Evolutionary conservation across 2,797 vertebrate species (phyloP).

Genomic region (Xiphorhynchus erythropygius): DNA sequence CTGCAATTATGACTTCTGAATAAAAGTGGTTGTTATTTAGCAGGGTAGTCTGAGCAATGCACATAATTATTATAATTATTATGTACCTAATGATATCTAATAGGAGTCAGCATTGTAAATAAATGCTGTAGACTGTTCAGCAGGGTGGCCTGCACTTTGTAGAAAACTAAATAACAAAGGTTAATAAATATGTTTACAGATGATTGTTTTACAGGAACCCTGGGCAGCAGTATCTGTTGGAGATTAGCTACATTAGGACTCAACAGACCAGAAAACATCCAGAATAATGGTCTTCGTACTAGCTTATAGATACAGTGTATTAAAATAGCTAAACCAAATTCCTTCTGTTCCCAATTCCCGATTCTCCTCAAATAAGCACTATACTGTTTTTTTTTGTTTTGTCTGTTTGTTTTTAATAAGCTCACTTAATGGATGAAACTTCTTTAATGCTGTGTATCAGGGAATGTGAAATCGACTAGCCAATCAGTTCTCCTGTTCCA

Average conservation of each 20-base stretch:
- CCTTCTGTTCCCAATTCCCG: not conserved
- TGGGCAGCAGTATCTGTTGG: slow-evolving; percentile 60
- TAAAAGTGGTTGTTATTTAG: slow-evolving; percentile 81
- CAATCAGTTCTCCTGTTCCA: not conserved
- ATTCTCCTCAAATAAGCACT: not conserved
- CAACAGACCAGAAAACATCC: slow-evolving; percentile 65
- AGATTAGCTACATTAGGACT: slow-evolving; percentile 57
- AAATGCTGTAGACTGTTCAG: slow-evolving; percentile 69
- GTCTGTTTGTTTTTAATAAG: not conserved
- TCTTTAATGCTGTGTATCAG: not conserved
- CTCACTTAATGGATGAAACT: not conserved
- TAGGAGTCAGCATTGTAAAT: slow-evolving; percentile 73
- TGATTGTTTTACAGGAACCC: slow-evolving; percentile 64
- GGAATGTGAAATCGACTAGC: not conserved
- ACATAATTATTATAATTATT: slow-evolving; percentile 84
- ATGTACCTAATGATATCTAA: slow-evolving; percentile 82
- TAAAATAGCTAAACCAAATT: slow-evolving; percentile 27
- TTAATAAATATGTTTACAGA: slow-evolving; percentile 58
- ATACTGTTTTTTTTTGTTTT: not conserved
- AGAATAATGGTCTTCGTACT: slow-evolving; percentile 44
- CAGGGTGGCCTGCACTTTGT: slow-evolving; percentile 72
- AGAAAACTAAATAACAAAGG: slow-evolving; percentile 65
- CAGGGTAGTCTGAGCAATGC: slow-evolving; percentile 80
- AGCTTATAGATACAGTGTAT: not conserved
- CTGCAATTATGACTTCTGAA: slow-evolving; percentile 82